Conservation (phyloP, 2,113 vertebrate species). For the Lophius piscatorius region DNA sequence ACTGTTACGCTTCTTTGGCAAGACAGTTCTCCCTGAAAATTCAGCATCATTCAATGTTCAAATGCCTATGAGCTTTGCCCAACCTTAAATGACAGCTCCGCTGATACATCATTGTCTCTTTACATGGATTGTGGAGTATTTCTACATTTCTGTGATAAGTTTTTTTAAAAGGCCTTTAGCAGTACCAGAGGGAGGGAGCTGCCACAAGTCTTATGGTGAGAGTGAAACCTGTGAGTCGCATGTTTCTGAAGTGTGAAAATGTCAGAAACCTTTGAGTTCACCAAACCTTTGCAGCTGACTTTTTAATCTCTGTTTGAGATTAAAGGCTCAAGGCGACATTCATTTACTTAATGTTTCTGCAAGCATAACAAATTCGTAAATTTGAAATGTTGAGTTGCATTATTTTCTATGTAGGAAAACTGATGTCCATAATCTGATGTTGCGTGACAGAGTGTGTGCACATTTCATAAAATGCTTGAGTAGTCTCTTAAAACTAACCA, state of each 20-base stretch:
- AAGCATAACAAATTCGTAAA: too few species aligned
- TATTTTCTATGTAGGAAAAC: too few species aligned
- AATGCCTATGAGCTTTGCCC: background rate
- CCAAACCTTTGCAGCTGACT: background rate
- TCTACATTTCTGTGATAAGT: background rate
- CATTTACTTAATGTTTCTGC: too few species aligned
- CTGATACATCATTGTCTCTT: background rate
- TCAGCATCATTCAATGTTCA: background rate
- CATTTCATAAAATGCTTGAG: too few species aligned
- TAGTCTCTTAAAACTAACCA: too few species aligned
- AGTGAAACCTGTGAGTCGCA: background rate
- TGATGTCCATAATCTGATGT: too few species aligned
- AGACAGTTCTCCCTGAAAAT: background rate
- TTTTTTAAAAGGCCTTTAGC: background rate
- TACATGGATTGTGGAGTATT: background rate
- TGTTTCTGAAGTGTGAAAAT: too few species aligned
- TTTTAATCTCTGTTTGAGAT: too few species aligned
- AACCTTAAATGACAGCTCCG: background rate
- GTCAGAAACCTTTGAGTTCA: too few species aligned
- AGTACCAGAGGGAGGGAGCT: background rate
- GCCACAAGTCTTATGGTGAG: background rate
- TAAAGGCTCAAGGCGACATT: too few species aligned
- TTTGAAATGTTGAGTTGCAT: too few species aligned
- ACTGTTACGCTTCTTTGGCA: slow-evolving; percentile 2
- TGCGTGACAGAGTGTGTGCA: too few species aligned